These are phyloP conservation scores for Spheniscus mendiculus DNA, from an alignment of 2,113 vertebrate genomes.

Conservation along the genomic window DNA sequence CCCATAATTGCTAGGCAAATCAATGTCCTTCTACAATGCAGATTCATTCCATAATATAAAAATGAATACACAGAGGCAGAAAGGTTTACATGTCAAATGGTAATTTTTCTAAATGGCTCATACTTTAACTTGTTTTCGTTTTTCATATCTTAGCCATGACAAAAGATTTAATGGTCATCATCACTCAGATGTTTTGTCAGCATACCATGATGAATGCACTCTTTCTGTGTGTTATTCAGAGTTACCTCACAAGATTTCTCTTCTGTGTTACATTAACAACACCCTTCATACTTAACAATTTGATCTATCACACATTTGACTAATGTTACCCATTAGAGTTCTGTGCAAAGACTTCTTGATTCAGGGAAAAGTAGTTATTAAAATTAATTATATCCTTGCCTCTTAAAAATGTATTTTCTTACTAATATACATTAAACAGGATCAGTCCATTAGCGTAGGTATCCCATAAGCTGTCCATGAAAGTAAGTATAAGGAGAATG, in stretches of 20 bases:
- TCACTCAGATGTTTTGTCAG: conserved; percentile 69
- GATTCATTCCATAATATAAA: neutral
- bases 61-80: neutral
- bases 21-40: neutral
- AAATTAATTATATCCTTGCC: conserved; percentile 55
- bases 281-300: conserved; percentile 51
- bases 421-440: conserved; percentile 50
- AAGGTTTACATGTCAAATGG: conserved; percentile 56
- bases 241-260: conserved; percentile 55
- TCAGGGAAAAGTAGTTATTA: conserved; percentile 25
- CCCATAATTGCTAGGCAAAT: neutral
- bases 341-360: conserved; percentile 24
- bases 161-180: conserved; percentile 63
- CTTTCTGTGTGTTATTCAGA: conserved; percentile 27
- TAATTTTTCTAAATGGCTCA: conserved; percentile 30
- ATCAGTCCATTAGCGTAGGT: neutral
- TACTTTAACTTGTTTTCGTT: conserved; percentile 53
- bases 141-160: conserved; percentile 34
- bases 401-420: conserved; percentile 58
- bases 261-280: conserved; percentile 55
- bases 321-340: conserved; percentile 50
- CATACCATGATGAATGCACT: conserved; percentile 57
- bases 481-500: neutral
- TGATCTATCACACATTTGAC: conserved; percentile 60
- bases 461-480: neutral